Evolutionary conservation across 2,888 invertebrate species (phyloP), one percentile per base, ranked within the genome.

Genomic region (Corbicula japonica): DNA sequence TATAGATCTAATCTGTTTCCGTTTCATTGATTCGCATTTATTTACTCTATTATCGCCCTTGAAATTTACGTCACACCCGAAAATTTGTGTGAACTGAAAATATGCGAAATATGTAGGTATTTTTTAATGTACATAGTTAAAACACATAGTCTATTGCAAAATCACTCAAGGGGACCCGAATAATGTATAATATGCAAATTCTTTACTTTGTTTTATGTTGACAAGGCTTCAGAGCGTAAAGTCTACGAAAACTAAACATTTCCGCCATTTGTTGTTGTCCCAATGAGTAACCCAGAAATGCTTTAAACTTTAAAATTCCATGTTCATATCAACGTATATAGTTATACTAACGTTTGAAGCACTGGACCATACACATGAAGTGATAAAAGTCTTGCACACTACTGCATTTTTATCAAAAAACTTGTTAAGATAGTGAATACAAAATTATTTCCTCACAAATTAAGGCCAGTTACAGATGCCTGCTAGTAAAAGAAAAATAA

Each of bases 61-160:
- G 21, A 71, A 56, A 68, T 76, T 80, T 80, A 80, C 80, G 80
- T 80, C 80, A 80, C 75, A 72, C 62, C 61, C 75, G 75, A 72
- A 38, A 35, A 58, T 60, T 54, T 75, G 73, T n/a, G n/a, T 41
- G 74, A 56, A 80, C 61, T 44, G 58, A 68, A 78, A 80, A 80
- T 80, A 80, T 80, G 80, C 80, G 75, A 80, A 80, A 71, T 80
- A 80, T 80, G 80, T 80, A 80, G 75, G 76, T 76, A 75, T 72
- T 72, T 71, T 48, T 23, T 44, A 5, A 48, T 30, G 2, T 23
- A 35, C 21, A 23, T n/a, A 21, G 10, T 23, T 50, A 23, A 15
- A 41, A 18, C 41, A n/a, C 35, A 56, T 34, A 28, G 6, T 21
- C 32, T 34, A 10, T 2, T 56, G 32, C 32, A 56, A 56, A 34